A percentile compares a stretch with the other conserved stretches of the same genome.
Conservation (phyloP, 2,797 vertebrate species). For the Cossypha caffra region DNA sequence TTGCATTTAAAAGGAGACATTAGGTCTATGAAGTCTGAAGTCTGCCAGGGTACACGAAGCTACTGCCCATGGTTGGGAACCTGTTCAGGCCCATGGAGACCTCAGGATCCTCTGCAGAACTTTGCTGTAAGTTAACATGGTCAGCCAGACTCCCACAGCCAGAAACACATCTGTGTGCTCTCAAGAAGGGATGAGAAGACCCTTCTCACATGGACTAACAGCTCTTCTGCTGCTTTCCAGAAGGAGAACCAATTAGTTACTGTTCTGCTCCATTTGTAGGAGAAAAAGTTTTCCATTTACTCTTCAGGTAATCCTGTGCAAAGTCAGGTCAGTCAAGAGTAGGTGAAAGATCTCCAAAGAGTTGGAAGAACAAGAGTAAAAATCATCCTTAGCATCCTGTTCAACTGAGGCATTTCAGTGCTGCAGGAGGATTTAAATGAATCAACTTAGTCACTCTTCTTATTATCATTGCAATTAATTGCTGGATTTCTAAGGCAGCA, state of each 20-base stretch:
- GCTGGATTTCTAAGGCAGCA: not conserved
- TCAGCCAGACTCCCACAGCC: not conserved
- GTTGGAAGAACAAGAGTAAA: not conserved
- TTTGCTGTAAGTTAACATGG: not conserved
- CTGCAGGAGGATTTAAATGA: not conserved
- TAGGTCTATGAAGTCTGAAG: not conserved
- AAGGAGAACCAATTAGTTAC: not conserved
- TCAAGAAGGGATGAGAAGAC: not conserved
- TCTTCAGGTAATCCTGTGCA: not conserved
- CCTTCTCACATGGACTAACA: not conserved
- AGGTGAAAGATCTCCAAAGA: not conserved
- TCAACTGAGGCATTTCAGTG: not conserved
- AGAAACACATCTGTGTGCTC: not conserved
- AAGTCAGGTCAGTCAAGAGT: not conserved
- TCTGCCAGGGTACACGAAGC: not conserved
- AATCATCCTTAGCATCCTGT: not conserved
- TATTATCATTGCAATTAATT: not conserved
- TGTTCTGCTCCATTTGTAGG: not conserved
- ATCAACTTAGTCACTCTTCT: not conserved
- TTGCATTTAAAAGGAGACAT: not conserved
- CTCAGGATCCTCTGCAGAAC: not conserved
- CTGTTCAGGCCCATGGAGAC: not conserved
- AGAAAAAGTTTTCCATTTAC: not conserved
- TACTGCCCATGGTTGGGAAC: not conserved
- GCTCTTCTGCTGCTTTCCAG: not conserved